Conservation (phyloP, 2,113 vertebrate genomes). For the Lontra canadensis region DNA sequence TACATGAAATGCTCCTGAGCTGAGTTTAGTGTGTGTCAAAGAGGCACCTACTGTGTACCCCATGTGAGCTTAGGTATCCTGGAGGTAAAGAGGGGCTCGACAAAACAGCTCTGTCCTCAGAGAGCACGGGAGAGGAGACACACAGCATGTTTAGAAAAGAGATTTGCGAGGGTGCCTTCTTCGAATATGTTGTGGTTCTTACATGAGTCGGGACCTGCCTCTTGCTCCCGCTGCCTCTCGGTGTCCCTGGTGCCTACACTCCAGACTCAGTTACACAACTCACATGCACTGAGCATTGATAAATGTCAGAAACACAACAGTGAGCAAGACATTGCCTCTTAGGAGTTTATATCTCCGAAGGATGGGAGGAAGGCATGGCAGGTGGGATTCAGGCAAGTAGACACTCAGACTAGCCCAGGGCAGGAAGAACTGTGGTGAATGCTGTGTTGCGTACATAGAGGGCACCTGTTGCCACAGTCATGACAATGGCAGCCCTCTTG, state of each 20-base stretch:
- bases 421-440: neutral
- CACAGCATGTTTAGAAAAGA: neutral
- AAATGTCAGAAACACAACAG: neutral
- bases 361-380: neutral
- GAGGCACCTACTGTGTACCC: neutral
- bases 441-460: no score
- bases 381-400: no score
- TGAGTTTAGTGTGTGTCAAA: neutral
- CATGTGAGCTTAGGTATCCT: neutral
- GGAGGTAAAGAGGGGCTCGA: neutral
- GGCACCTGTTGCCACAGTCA: neutral
- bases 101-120: neutral
- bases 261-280: neutral
- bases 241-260: neutral
- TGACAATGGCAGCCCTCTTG: neutral
- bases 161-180: neutral
- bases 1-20: fast-evolving
- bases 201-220: neutral
- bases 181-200: neutral
- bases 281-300: neutral
- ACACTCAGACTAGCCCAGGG: neutral
- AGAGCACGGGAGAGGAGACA: neutral
- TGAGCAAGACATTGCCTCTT: neutral
- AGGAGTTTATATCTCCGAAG: neutral
- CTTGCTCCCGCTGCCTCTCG: neutral